phyloP scores from a whole-genome alignment of 1,140 invertebrate genomes.

The Propsilocerus akamusi region DNA sequence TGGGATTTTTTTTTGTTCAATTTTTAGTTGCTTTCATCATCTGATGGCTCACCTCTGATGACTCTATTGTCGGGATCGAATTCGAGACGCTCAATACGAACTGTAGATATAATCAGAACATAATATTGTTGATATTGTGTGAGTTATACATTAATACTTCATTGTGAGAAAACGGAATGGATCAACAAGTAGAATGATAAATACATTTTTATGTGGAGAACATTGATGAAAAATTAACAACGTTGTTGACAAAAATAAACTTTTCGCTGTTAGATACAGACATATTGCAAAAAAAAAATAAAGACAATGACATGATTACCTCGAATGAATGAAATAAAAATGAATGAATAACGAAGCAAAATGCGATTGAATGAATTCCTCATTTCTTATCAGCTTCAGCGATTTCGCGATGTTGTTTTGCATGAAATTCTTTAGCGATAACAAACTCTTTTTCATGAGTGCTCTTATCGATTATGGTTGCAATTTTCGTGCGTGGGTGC shows the following conservation, averaged over 20 bases:
- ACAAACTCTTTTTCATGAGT: background rate
- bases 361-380: background rate
- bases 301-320: background rate
- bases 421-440: background rate
- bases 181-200: background rate
- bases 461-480: background rate
- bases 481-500: background rate
- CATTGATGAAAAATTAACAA: background rate
- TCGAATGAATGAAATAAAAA: background rate
- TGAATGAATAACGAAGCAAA: too few species aligned
- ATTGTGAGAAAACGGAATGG: background rate
- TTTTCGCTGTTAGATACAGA: too few species aligned
- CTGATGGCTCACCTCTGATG: slow-evolving; percentile 15
- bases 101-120: slow-evolving; percentile 9
- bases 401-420: background rate
- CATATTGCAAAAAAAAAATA: background rate
- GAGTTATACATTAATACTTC: background rate
- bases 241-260: too few species aligned
- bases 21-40: slow-evolving; percentile 12
- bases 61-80: slow-evolving; percentile 22
- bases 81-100: slow-evolving; percentile 19
- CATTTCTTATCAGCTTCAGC: background rate
- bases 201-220: background rate
- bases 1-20: background rate
- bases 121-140: too few species aligned